Base-by-base conservation (phyloP, 92 coral and sea anemone genomes). In the Phenganax marumi region DNA sequence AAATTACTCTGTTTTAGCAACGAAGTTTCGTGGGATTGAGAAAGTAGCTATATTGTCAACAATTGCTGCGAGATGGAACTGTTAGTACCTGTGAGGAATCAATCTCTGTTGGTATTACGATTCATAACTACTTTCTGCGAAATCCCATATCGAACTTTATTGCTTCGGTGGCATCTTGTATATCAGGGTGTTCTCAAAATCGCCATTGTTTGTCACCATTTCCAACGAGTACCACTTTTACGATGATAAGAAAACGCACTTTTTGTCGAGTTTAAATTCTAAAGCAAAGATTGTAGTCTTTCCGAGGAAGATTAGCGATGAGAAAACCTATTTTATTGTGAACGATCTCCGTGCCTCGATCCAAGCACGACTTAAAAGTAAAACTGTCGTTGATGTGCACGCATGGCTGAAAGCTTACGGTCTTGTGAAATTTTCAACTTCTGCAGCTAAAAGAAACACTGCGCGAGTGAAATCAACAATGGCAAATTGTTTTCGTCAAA, bases 401-500 rank as follows among this genome's bases (percentile, higher is more conserved):
- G 51, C 63, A 7, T 50, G 80, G 63, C 51, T 13, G 64, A 75
- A 53, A 23, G 10, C 63, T 6, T 75, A 64, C 26, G 13, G 8
- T 64, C 70, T 19, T 64, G 70, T 52, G 80, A 75, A 51, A 64
- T 75, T 75, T 70, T 70, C 48, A 70, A 21, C 48, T 70, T 70
- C 24, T 76, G 81, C 81, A 76, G 81, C 33, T 68, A 56, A 11
- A 19, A 50, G 13, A 25, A 1, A 8, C 3, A 5, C 70, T 76
- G 81, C 46, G 13, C 12, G 11, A 56, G 70, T 25, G 81, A 76
- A 76, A 56, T 8, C 4, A 57, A 55, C 70, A 76, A 76, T 55
- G 55, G 81, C 47, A 56, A 52, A 47, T 76, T 76, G 81, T 57
- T 55, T 76, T 76, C 81, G 57, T 50, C 81, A 14, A 76, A 76